Evolutionary conservation across 2,113 vertebrate species (phyloP).

Genomic region (Gobius niger): DNA sequence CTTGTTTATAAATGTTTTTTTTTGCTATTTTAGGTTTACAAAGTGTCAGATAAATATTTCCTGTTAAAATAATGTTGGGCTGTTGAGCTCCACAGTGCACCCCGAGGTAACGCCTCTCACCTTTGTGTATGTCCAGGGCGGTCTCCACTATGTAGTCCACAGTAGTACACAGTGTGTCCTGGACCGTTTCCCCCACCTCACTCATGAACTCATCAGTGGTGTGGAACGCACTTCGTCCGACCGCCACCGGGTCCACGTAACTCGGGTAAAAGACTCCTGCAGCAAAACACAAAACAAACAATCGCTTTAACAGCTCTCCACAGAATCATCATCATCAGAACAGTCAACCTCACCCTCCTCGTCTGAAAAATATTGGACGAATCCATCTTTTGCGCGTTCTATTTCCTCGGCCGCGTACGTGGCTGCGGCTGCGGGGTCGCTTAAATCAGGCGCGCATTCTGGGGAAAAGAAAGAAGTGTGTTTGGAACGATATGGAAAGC

Average conservation of each 20-base stretch:
- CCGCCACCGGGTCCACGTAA: slow-evolving; percentile 67
- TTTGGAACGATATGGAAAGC: neutral
- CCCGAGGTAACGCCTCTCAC: slow-evolving; percentile 18
- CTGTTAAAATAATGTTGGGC: too few relatives aligned
- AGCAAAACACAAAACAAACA: neutral
- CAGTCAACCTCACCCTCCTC: slow-evolving; percentile 58
- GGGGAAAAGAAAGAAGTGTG: neutral
- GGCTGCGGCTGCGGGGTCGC: slow-evolving; percentile 57
- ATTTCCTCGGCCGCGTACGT: slow-evolving; percentile 63
- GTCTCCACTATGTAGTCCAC: slow-evolving; percentile 38
- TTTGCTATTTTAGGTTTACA: too few relatives aligned
- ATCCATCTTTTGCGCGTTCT: slow-evolving; percentile 56
- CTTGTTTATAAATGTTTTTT: too few relatives aligned
- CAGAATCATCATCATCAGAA: neutral
- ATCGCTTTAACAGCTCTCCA: neutral
- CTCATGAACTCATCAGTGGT: slow-evolving; percentile 50
- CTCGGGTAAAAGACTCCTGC: slow-evolving; percentile 69
- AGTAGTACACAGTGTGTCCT: slow-evolving; percentile 38
- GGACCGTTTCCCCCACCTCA: slow-evolving; percentile 26
- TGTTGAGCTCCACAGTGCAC: too few relatives aligned
- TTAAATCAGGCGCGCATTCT: slow-evolving; percentile 72
- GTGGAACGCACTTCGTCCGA: slow-evolving; percentile 62
- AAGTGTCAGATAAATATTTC: too few relatives aligned
- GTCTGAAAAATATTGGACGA: slow-evolving; percentile 67
- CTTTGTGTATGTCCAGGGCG: slow-evolving; percentile 43